Percentiles rank a stretch among this genome's conserved stretches.
These are phyloP conservation scores for Ceyx melanurus DNA, from an alignment of 2,113 vertebrate genomes.

Conservation along the genomic window DNA sequence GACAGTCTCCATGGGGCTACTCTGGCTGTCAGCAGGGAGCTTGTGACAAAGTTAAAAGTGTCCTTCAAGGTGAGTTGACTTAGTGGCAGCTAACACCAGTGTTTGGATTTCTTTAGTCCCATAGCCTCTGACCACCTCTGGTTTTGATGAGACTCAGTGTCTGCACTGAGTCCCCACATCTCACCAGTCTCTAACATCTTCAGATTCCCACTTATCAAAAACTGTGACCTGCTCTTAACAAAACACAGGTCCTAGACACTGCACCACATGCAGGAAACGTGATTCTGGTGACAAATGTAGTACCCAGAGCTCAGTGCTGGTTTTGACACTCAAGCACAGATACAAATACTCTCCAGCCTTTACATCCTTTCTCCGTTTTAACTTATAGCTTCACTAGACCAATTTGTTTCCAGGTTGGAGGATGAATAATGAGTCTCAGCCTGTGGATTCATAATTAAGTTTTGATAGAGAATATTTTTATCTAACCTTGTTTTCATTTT, in stretches of 20 bases:
- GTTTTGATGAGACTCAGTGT: not conserved
- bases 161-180: not conserved
- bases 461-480: slow-evolving; percentile 55
- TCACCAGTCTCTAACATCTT: not conserved
- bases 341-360: slow-evolving; percentile 17
- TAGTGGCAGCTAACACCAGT: not conserved
- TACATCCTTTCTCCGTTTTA: slow-evolving; percentile 44
- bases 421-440: slow-evolving; percentile 61
- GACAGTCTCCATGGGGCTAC: not conserved
- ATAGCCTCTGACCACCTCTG: not conserved
- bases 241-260: not conserved
- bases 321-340: not conserved
- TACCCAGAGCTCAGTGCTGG: not conserved
- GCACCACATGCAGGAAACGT: not conserved
- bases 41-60: not conserved
- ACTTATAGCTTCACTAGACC: slow-evolving; percentile 54
- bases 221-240: not conserved
- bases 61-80: not conserved
- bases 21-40: not conserved
- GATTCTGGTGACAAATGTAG: not conserved
- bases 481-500: slow-evolving; percentile 56
- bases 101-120: not conserved
- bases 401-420: slow-evolving; percentile 63
- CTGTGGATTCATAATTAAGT: slow-evolving; percentile 57
- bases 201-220: not conserved